These are phyloP conservation scores for Propithecus perrieri DNA, from an alignment of 2,797 vertebrate genomes.

Conservation along the genomic window DNA sequence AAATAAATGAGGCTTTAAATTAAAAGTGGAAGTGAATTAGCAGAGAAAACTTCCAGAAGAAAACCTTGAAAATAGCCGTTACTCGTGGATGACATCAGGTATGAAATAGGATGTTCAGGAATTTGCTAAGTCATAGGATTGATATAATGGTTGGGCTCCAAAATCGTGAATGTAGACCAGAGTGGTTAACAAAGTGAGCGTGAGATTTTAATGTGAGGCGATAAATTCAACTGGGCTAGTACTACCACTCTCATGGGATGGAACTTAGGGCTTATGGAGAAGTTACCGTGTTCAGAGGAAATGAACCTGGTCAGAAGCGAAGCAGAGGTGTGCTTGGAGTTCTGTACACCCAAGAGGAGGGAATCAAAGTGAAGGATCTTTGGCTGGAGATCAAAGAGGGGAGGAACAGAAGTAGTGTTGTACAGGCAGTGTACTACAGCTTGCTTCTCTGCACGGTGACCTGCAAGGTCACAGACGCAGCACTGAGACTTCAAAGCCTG, in stretches of 20 bases:
- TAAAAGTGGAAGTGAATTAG: constrained; percentile 20
- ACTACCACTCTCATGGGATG: not conserved
- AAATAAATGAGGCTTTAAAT: not conserved
- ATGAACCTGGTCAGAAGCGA: not conserved
- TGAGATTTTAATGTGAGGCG: not conserved
- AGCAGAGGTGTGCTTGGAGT: not conserved
- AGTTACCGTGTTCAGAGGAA: not conserved
- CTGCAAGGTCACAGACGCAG: constrained; percentile 32
- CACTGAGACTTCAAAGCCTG: constrained; percentile 49
- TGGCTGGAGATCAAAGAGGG: constrained; percentile 67
- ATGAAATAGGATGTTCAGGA: not conserved
- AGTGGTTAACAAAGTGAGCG: not conserved
- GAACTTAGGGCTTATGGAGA: not conserved
- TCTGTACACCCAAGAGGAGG: not conserved
- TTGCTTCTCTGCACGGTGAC: not conserved
- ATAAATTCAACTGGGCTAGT: not conserved
- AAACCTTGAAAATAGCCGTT: not conserved
- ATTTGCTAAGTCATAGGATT: not conserved
- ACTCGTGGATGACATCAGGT: not conserved
- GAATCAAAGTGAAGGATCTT: constrained; percentile 60
- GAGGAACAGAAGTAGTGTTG: not conserved
- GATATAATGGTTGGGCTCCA: not conserved
- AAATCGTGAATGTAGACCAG: not conserved
- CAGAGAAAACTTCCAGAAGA: not conserved
- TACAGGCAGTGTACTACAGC: not conserved